Evolutionary conservation across 2,888 invertebrate genomes (phyloP), one percentile per base, ranked within the genome.

Genomic region (Nymphalis c-album): DNA sequence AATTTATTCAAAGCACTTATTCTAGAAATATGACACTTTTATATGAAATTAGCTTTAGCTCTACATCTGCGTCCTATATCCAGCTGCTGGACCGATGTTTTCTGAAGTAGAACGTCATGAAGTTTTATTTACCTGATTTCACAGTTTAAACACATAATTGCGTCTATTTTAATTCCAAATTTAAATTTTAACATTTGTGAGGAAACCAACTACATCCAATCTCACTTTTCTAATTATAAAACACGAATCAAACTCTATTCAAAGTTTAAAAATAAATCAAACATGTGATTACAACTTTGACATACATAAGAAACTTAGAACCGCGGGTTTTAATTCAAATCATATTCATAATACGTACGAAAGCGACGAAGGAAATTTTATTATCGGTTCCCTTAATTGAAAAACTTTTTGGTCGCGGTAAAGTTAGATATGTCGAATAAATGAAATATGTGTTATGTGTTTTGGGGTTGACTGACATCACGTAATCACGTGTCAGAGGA

Each of bases 331-430:
- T 59, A 65, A 69, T 63, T 65, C 64, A 67, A 64, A 69, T 64
- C 66, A 53, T 67, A 40, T 40, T 51, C 18, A 51, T 60, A 55
- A 64, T 57, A 57, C 60, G 48, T 40, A 60, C 10, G 63, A 55
- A 63, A 58, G 57, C 68, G 51, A 35, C 79, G 55, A 65, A 83
- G 85, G 86, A 88, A n/a, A 88, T 89, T 89, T 88, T 85, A 88
- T 88, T 85, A 85, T 77, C 80, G 80, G 77, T 80, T 82, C 48
- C 64, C 69, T 85, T 91, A 90, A 91, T 91, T 90, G 88, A 90
- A 90, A 91, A 91, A 91, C 80, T 91, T 91, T 85, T 74, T 18
- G 73, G 75, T 76, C 76, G 77, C 76, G 77, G 78, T 83, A 84
- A 85, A 80, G 82, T 82, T 75, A 82, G 75, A 83, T 84, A 83